phyloP scores from a whole-genome alignment of 2,888 invertebrate genomes.

The Gerris lacustris region DNA sequence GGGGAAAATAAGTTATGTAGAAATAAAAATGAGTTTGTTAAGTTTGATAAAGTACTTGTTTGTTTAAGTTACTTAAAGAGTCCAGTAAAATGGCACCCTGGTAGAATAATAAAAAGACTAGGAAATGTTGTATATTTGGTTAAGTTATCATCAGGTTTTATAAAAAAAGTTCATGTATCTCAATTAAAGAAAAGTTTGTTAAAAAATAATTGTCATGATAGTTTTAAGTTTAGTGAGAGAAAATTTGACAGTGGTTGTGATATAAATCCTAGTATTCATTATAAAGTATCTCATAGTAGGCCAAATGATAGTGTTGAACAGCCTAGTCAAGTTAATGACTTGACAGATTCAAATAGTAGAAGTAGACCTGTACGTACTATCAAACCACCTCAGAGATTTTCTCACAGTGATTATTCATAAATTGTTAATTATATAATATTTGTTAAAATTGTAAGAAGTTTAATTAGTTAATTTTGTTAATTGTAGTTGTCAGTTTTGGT shows the following conservation, averaged over 20 bases:
- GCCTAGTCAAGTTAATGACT: not conserved
- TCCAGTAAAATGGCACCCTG: constrained; percentile 1
- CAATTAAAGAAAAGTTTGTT: not conserved
- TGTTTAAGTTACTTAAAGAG: not conserved
- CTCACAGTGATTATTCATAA: not conserved
- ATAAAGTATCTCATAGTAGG: not conserved
- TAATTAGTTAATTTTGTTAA: not conserved
- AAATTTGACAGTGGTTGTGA: not conserved
- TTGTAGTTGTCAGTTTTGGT: too few relatives aligned
- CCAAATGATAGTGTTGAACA: not conserved
- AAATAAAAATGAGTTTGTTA: not conserved
- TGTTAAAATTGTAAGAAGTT: not conserved
- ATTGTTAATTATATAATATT: not conserved
- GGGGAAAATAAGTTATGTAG: not conserved
- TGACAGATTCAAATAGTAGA: not conserved
- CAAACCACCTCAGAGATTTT: not conserved
- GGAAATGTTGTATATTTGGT: not conserved
- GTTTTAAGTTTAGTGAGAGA: not conserved
- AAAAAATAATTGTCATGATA: not conserved
- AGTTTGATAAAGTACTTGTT: not conserved
- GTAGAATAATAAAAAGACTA: not conserved
- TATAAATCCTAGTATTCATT: not conserved
- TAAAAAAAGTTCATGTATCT: not conserved
- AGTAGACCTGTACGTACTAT: not conserved
- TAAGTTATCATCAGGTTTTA: not conserved